Evolutionary conservation across 2,797 vertebrate genomes (phyloP).

Genomic region (Coilia nasus): DNA sequence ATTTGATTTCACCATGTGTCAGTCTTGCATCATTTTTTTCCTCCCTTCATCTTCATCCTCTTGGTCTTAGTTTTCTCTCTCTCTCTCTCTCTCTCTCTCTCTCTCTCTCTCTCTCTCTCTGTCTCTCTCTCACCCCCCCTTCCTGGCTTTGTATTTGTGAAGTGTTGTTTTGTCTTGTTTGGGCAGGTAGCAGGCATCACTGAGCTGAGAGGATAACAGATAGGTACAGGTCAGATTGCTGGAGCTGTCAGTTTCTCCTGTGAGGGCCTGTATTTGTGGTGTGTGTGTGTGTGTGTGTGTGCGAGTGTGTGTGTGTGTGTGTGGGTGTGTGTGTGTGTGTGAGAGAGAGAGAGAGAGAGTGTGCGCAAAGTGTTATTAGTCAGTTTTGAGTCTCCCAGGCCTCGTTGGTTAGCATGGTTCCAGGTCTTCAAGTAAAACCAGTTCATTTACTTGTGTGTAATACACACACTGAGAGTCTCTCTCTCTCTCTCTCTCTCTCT

Average conservation of each 20-base stretch:
- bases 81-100: background rate
- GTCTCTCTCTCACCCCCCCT: background rate
- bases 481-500: background rate
- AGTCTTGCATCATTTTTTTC: background rate
- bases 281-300: slow-evolving; percentile 17
- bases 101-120: background rate
- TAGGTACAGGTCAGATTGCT: slow-evolving; percentile 14
- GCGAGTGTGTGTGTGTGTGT: slow-evolving; percentile 15
- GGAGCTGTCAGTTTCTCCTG: background rate
- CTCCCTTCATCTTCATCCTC: background rate
- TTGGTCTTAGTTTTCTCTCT: background rate
- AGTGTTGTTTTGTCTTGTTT: slow-evolving; percentile 30
- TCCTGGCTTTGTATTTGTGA: slow-evolving; percentile 4
- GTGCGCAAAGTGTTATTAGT: background rate
- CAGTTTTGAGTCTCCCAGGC: slow-evolving; percentile 30
- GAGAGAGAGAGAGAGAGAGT: too few species aligned
- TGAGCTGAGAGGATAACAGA: slow-evolving; percentile 15
- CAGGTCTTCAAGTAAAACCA: slow-evolving; percentile 34
- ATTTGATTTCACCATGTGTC: background rate
- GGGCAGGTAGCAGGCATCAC: slow-evolving; percentile 17
- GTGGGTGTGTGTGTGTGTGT: background rate
- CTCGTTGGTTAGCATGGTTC: slow-evolving; percentile 2
- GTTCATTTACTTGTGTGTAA: slow-evolving; percentile 33
- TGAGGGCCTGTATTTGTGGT: background rate
- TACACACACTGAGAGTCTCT: background rate